Evolutionary conservation across 2,113 vertebrate species (phyloP).

Genomic region (Baryphthengus martii): DNA sequence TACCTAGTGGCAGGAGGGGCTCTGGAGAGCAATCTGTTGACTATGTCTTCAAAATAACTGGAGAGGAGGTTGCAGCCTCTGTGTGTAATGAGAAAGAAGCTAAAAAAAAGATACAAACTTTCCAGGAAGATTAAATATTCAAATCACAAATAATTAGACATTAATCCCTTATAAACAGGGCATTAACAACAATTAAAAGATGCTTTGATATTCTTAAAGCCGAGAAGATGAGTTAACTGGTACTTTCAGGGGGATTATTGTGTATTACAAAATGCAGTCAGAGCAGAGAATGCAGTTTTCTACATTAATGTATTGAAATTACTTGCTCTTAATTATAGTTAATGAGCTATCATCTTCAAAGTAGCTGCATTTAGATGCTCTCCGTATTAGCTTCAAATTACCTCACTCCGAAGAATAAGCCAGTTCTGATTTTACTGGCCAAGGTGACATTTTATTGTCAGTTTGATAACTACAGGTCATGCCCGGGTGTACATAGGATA

Average conservation of each 20-base stretch:
- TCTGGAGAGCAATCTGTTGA: slow-evolving; percentile 32
- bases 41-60: neutral
- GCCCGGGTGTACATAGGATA: neutral
- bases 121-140: slow-evolving; percentile 3
- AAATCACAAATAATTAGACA: slow-evolving; percentile 9
- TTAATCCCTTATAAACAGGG: slow-evolving; percentile 15
- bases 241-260: neutral
- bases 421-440: neutral
- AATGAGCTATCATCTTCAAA: slow-evolving; percentile 19
- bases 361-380: neutral
- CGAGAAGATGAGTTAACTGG: neutral
- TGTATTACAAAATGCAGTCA: neutral
- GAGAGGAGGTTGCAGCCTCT: neutral
- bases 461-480: neutral
- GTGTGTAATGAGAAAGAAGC: neutral
- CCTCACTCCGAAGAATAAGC: neutral
- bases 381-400: neutral
- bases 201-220: slow-evolving; percentile 11
- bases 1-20: neutral
- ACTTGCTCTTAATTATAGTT: slow-evolving; percentile 23
- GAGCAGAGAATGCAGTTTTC: neutral
- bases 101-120: neutral
- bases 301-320: neutral
- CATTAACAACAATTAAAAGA: slow-evolving; percentile 22
- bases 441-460: slow-evolving; percentile 1